Percentiles rank a stretch among this genome's conserved stretches.
These are phyloP conservation scores for Callyntrura sp. DNA, from an alignment of 2,888 invertebrate genomes.

Conservation along the genomic window DNA sequence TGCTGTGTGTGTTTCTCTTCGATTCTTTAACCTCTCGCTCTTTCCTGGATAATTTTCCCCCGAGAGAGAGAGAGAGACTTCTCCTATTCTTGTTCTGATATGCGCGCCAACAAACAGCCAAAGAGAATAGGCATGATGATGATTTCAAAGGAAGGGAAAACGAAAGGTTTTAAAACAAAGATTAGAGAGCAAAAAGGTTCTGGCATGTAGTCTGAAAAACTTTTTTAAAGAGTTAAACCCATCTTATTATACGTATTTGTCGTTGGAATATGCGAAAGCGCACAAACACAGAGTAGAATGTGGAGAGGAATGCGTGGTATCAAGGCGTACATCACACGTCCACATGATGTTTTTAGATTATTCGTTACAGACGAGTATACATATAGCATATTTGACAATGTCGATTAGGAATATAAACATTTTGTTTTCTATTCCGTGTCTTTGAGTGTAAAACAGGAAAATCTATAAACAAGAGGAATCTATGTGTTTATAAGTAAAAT, in stretches of 20 bases:
- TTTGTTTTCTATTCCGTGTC: not conserved
- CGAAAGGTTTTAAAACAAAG: conserved; percentile 72
- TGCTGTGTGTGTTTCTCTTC: conserved; percentile 16
- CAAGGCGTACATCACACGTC: not conserved
- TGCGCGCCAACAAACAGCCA: conserved; percentile 34
- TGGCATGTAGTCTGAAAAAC: conserved; percentile 52
- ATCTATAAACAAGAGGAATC: too few species aligned
- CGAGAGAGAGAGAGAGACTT: conserved; percentile 48
- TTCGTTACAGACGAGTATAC: not conserved
- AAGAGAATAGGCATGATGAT: conserved; percentile 48
- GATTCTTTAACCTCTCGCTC: conserved; percentile 57
- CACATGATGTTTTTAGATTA: not conserved
- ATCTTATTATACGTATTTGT: not conserved
- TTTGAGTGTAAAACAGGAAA: too few species aligned
- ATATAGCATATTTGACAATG: not conserved
- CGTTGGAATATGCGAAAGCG: not conserved
- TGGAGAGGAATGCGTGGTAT: not conserved
- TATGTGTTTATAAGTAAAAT: too few species aligned
- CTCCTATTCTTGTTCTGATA: conserved; percentile 30
- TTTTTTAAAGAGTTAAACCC: conserved; percentile 35
- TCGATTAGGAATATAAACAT: not conserved
- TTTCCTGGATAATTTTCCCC: conserved; percentile 66
- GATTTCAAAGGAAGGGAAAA: conserved; percentile 62
- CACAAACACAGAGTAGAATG: not conserved
- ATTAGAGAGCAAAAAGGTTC: conserved; percentile 70